A percentile compares a stretch with the other conserved stretches of the same genome.
Conservation (phyloP, 1,140 invertebrate species). For the Mizuhopecten yessoensis region DNA sequence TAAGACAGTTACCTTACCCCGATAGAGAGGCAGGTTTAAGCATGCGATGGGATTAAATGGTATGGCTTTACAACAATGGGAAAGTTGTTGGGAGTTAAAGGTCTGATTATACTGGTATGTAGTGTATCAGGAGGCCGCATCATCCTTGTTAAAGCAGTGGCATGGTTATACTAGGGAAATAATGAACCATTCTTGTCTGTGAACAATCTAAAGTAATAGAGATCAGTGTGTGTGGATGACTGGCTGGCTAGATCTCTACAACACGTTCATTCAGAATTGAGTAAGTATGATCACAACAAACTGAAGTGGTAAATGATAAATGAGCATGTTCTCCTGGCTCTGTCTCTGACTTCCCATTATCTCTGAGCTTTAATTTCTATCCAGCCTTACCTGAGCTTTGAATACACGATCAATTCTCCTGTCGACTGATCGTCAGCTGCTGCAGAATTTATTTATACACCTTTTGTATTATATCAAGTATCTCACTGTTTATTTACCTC, state of each 20-base stretch:
- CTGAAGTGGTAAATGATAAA: constrained; percentile 24
- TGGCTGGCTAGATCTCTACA: not conserved
- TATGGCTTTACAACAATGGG: not conserved
- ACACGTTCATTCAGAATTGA: not conserved
- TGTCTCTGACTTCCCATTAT: not conserved
- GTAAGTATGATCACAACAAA: not conserved
- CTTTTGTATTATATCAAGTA: not conserved
- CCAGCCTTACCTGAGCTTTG: no score
- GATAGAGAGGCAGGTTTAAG: not conserved
- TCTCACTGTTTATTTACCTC: not conserved
- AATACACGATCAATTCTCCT: not conserved
- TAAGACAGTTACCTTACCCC: not conserved
- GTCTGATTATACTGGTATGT: not conserved
- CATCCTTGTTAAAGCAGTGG: not conserved
- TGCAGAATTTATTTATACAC: not conserved
- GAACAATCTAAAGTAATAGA: not conserved
- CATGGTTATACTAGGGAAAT: not conserved
- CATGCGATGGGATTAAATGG: constrained; percentile 6
- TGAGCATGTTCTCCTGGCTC: not conserved
- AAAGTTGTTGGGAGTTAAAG: constrained; percentile 1
- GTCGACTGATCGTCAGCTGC: not conserved
- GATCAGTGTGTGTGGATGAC: not conserved
- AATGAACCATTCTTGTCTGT: not conserved
- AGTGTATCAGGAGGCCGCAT: not conserved
- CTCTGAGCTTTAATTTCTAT: not conserved